Conservation (phyloP, 2,113 vertebrate species). For the Sapajus apella region DNA sequence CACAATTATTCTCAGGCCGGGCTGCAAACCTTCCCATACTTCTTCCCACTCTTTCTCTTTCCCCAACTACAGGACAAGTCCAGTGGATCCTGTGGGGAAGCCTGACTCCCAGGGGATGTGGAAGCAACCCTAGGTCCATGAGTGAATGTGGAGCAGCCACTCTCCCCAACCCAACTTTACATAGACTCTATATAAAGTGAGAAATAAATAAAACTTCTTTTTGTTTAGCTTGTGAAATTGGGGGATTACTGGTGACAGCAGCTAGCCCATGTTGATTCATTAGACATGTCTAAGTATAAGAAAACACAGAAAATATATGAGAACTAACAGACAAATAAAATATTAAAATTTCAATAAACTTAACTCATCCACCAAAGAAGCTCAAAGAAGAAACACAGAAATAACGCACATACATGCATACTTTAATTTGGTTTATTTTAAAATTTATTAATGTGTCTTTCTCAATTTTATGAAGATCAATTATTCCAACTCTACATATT, state of each 20-base stretch:
- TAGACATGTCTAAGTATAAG: not conserved
- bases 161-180: fast-evolving
- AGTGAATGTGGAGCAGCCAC: not conserved
- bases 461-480: constrained; percentile 36
- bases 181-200: too few relatives aligned
- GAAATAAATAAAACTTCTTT: not conserved
- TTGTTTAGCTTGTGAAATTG: not conserved
- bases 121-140: not conserved
- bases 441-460: constrained; percentile 23
- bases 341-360: not conserved
- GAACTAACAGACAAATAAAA: not conserved
- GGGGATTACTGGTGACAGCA: not conserved
- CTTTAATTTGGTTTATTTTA: constrained; percentile 15
- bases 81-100: fast-evolving
- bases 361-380: not conserved
- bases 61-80: not conserved
- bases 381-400: constrained; percentile 4
- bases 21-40: fast-evolving
- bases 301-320: not conserved
- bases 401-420: not conserved
- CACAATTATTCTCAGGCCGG: not conserved
- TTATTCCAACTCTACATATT: constrained; percentile 64
- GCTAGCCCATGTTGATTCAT: not conserved
- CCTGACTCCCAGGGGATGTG: too few relatives aligned
- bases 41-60: not conserved